phyloP scores from a whole-genome alignment of 2,113 vertebrate genomes.

The Turnix velox region DNA sequence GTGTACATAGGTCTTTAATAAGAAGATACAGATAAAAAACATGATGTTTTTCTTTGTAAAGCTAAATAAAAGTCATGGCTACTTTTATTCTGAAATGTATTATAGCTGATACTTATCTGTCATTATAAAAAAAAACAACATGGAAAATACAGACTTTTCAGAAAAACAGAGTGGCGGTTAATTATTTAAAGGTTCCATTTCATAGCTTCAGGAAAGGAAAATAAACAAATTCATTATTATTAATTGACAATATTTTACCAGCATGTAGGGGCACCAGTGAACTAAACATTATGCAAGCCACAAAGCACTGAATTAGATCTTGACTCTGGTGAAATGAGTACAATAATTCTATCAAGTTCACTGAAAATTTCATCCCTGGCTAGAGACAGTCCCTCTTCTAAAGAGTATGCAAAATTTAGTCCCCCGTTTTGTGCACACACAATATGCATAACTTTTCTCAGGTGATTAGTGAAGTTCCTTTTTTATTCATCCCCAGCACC shows the following conservation, averaged over 20 bases:
- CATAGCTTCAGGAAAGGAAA: slow-evolving; percentile 2
- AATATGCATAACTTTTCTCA: slow-evolving; percentile 1
- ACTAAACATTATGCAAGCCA: background rate
- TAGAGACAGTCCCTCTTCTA: background rate
- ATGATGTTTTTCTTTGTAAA: background rate
- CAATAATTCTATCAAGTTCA: slow-evolving; percentile 30
- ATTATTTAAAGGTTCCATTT: slow-evolving; percentile 1
- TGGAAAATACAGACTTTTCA: background rate
- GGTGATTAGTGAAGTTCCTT: slow-evolving; percentile 23
- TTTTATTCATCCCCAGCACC: slow-evolving; percentile 28
- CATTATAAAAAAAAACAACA: background rate
- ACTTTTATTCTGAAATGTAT: background rate
- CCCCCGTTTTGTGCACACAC: background rate
- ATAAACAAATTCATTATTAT: slow-evolving; percentile 24
- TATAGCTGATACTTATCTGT: background rate
- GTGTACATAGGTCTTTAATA: background rate
- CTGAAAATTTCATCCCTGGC: background rate
- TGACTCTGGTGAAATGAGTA: background rate
- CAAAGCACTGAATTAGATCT: slow-evolving; percentile 10
- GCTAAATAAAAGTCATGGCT: background rate
- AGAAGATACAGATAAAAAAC: background rate
- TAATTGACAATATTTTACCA: slow-evolving; percentile 25
- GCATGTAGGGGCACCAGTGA: background rate
- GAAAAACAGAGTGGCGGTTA: background rate
- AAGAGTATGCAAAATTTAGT: background rate